Evolutionary conservation across 2,113 vertebrate species (phyloP), one percentile per base, ranked within the genome.

Genomic region (Synchiropus splendidus): DNA sequence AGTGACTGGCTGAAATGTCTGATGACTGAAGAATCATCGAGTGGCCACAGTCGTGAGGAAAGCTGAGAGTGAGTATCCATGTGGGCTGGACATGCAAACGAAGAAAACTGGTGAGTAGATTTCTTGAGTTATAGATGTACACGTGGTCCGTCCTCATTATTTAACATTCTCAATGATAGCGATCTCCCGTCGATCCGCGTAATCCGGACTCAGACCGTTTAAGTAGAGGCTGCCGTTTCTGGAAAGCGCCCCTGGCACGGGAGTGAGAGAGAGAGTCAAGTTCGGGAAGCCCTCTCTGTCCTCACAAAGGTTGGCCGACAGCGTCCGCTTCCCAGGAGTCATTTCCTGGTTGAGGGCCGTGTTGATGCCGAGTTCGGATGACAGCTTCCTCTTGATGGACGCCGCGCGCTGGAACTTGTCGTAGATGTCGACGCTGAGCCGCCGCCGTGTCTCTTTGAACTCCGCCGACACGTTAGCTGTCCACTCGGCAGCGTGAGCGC

Each of bases 371-470:
- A 97, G 84, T 54, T 98, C 95, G 1, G 92, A 92, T 0, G 95
- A 98, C 42, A 98, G 88, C 75, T 95, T 97, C 64, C 95, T 87
- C 69, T 98, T 98, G 60, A 98, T 91, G 58, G 95, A 99, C 1
- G 95, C 91, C 16, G 95, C 95, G 0, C 95, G 82, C 75, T 98
- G 93, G 72, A 99, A 97, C 77, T 89, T 92, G 86, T 99, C 93
- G 0, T 98, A 97, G 54, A 99, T 93, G 82, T 99, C 95, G 39
- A 99, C 95, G 0, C 95, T 98, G 54, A 99, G 84, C 15, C 95
- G 86, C 31, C 95, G 74, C 5, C 94, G 86, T 0, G 95, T 99
- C 79, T 97, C 94, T 75, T 99, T 99, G 80, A 99, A 97, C 75
- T 99, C 95, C 0, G 95, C 95, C 0, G 95, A 98, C 57, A 99